These are phyloP conservation scores for Tetragnatha versicolor DNA, from an alignment of 1,140 invertebrate species.

Conservation along the genomic window DNA sequence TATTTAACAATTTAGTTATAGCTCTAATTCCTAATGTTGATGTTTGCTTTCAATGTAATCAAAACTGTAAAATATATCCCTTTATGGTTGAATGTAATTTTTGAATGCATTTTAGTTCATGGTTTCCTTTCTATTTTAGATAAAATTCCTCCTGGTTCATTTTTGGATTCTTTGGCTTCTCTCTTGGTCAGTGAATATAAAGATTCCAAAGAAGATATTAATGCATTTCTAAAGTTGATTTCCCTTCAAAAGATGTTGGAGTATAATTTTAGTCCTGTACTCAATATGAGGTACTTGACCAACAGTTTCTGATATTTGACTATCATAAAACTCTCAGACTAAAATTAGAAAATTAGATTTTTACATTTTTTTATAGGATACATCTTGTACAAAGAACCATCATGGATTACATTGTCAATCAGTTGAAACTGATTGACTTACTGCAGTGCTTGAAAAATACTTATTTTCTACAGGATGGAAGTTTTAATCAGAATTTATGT, in stretches of 20 bases:
- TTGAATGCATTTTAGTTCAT: no score
- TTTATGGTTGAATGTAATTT: no score
- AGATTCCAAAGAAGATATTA: constrained; percentile 15
- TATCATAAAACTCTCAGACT: background rate
- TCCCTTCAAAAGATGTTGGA: constrained; percentile 30
- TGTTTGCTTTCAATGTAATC: no score
- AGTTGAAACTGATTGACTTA: constrained; percentile 9
- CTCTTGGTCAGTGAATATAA: constrained; percentile 14
- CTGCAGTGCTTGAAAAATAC: constrained; percentile 6
- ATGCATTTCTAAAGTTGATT: constrained; percentile 19
- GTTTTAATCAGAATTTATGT: constrained; percentile 23
- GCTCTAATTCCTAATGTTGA: no score
- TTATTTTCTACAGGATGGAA: constrained; percentile 43
- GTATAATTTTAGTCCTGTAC: constrained; percentile 26
- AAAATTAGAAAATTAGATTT: background rate
- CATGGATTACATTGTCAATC: constrained; percentile 20
- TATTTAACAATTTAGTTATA: no score
- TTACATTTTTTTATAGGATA: constrained; percentile 1
- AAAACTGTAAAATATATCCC: no score
- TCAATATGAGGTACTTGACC: constrained; percentile 28
- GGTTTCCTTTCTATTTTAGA: no score
- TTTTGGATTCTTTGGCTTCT: constrained; percentile 1
- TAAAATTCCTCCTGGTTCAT: constrained; percentile 7
- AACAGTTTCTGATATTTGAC: background rate
- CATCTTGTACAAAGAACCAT: constrained; percentile 19